phyloP scores from a whole-genome alignment of 2,797 vertebrate genomes.

The Cuculus canorus region DNA sequence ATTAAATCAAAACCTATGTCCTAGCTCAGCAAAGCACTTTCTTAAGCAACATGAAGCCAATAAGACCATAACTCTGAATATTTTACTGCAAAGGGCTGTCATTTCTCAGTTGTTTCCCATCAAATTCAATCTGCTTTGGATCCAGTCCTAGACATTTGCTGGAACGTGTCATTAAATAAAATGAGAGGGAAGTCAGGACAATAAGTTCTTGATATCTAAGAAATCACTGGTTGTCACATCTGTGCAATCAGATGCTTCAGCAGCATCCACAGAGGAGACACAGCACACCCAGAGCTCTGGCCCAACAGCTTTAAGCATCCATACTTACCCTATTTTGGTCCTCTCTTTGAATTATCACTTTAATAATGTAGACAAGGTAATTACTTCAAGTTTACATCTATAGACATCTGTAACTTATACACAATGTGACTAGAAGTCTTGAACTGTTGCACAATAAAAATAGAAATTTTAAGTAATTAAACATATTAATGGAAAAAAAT shows the following conservation, averaged over 20 bases:
- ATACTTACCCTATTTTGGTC: neutral
- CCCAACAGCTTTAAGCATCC: neutral
- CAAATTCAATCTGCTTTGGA: slow-evolving; percentile 39
- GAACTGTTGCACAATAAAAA: neutral
- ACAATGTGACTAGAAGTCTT: neutral
- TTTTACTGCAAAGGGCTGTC: neutral
- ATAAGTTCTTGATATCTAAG: neutral
- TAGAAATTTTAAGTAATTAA: neutral
- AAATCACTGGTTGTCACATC: neutral
- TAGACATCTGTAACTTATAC: neutral
- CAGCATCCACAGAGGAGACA: neutral
- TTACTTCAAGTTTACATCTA: neutral
- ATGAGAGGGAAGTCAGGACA: neutral
- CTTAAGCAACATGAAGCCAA: neutral
- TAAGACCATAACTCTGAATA: neutral
- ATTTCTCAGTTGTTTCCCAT: slow-evolving; percentile 17
- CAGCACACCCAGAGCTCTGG: neutral
- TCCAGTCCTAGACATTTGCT: slow-evolving; percentile 5
- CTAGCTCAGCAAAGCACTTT: neutral
- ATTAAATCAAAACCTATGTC: neutral
- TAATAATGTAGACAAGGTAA: neutral
- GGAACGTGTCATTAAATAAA: slow-evolving; percentile 36
- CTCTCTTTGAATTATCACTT: neutral
- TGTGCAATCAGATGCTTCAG: neutral
- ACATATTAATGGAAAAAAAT: neutral